These are phyloP conservation scores for Trachymyrmex cornetzi DNA, from an alignment of 1,140 invertebrate species.

Conservation along the genomic window DNA sequence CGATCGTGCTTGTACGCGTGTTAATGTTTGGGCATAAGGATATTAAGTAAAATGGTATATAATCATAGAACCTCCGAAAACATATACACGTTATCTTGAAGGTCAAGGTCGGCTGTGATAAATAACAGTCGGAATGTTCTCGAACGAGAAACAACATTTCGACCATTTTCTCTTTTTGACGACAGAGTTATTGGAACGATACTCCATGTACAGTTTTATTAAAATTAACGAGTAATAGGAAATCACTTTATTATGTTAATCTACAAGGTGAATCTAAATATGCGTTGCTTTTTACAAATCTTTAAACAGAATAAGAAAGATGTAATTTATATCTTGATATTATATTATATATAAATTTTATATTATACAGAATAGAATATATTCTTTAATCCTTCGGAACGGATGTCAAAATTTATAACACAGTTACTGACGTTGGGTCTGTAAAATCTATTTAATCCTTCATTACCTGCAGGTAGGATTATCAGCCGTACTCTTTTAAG, in stretches of 20 bases:
- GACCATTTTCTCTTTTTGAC: not conserved
- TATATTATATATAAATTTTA: not conserved
- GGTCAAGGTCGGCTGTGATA: not conserved
- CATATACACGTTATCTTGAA: not conserved
- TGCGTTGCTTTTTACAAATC: not conserved
- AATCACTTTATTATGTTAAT: not conserved
- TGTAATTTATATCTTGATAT: conserved; percentile 12
- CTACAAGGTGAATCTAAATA: not conserved
- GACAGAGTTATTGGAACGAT: not conserved
- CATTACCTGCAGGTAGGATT: too few species aligned
- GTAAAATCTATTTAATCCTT: too few species aligned
- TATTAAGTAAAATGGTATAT: conserved; percentile 5
- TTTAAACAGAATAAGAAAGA: not conserved
- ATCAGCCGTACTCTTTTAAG: too few species aligned
- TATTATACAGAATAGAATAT: not conserved
- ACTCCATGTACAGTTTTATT: not conserved
- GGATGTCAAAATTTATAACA: too few species aligned
- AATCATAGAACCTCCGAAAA: conserved; percentile 2
- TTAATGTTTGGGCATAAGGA: not conserved
- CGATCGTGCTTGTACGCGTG: not conserved
- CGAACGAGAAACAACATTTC: not conserved
- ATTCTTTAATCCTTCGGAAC: not conserved
- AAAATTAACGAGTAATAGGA: not conserved
- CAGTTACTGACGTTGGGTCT: too few species aligned
- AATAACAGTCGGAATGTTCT: not conserved